Evolutionary conservation across 2,888 invertebrate species (phyloP), one percentile per base, ranked within the genome.

Genomic region (Parnassius apollo): DNA sequence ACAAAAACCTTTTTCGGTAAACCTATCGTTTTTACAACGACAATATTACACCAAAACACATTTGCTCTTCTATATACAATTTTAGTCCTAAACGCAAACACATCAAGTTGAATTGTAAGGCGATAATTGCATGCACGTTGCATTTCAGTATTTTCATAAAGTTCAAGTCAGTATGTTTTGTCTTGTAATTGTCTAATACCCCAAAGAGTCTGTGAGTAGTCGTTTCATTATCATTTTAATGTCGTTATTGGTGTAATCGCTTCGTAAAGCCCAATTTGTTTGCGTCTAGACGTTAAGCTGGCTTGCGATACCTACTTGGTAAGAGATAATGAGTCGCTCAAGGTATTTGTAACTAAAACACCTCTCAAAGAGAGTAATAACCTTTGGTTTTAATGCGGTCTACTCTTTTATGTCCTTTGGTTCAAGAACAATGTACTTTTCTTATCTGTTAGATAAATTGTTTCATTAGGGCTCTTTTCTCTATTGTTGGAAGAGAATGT

Each of bases 191-290:
- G 85, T 83, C 82, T 83, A 81, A 83, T 83, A 76, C 82, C 81
- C 83, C 75, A 68, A 70, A 66, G 79, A 80, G 78, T 76, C 78
- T 79, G 78, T 77, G 77, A 71, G 68, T 78, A 77, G 81, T 78
- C 77, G 78, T 82, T 77, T 70, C 71, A 86, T 87, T 88, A 83
- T 76, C 87, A 88, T 88, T 85, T 87, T 78, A 86, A 86, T 83
- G 85, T 80, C 74, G 76, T 78, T 84, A 82, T 80, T 78, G 80
- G 75, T 75, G 81, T 82, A 80, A 86, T 85, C 77, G 79, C 73
- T 75, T 77, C 74, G 79, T 82, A 83, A 83, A 82, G 78, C 80
- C 72, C 78, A 78, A 80, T 85, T 85, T 78, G 80, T 80, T 75
- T 81, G 75, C 82, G 88, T 86, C 88, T 88, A 88, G 88, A 85